Base-by-base conservation (phyloP, 1,140 invertebrate genomes). In the Drosophila repleta region DNA sequence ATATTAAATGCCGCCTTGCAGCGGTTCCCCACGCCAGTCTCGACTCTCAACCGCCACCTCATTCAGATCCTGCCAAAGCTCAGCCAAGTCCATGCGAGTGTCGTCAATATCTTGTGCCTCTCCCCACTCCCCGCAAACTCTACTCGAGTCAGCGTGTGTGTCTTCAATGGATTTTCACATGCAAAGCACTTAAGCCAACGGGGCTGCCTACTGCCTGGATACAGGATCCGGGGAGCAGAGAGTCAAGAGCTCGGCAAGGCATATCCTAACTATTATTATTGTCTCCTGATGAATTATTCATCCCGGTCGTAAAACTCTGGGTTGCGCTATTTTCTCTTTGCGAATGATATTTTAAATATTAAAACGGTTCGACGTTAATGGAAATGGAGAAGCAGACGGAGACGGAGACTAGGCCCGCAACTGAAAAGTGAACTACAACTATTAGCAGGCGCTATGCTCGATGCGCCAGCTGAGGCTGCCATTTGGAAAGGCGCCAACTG, bases 261-360 rank as follows among this genome's bases (percentile, higher is more conserved):
- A 65, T 48, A 58, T 55, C 18, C 32, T 29, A 64, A 51, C 43
- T 65, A 49, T 73, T 77, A 63, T 49, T 70, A 61, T 82, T 57
- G 65, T 75, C 39, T 68, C 46, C 64, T 63, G 13, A 41, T 74
- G 43, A 82, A 78, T 71, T 60, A 71, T 75, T 71, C 24, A 62
- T 35, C 15, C 29, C 21, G 35, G 20, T 53, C 52, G 45, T 64
- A 65, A 65, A 70, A 57, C 65, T 57, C 45, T 51, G 45, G 48
- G 8, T 58, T 53, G 49, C 5, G 61, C 71, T 57, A 43, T 63
- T 68, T 61, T 61, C 18, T 35, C 43, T 73, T 46, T 71, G 52
- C 63, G 63, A 75, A 79, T 79, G 56, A 75, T 76, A 73, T 79
- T 79, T 79, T 79, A 83, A 83, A 79, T 84, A 79, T 83, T 83